These are phyloP conservation scores for Orientallactaga bullata DNA, from an alignment of 2,113 vertebrate species.

Conservation along the genomic window DNA sequence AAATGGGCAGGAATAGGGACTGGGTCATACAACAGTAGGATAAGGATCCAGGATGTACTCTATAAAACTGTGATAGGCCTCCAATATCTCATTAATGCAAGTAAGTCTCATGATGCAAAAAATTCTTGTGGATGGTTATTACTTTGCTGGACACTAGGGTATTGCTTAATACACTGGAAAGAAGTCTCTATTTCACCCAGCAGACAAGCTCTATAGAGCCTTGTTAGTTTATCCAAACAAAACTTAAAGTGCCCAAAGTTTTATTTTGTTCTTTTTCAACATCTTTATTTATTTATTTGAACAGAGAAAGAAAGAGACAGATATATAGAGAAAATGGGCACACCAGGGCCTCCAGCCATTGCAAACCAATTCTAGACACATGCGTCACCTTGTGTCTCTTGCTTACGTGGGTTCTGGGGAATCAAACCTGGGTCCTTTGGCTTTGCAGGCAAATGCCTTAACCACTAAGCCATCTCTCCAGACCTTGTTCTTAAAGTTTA, in stretches of 20 bases:
- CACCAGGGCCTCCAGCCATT: too few species aligned
- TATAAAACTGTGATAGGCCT: not conserved
- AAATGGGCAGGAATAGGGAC: not conserved
- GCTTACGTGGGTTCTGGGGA: too few species aligned
- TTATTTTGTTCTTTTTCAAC: not conserved
- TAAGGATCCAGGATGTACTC: not conserved
- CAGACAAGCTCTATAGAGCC: not conserved
- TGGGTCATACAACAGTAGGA: not conserved
- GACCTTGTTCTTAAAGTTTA: not conserved
- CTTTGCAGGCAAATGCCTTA: too few species aligned
- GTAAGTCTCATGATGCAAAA: not conserved
- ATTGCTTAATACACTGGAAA: not conserved
- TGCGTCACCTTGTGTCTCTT: too few species aligned
- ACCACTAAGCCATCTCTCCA: too few species aligned
- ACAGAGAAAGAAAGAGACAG: too few species aligned
- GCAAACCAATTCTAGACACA: too few species aligned
- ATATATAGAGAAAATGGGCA: too few species aligned
- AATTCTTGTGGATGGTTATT: not conserved
- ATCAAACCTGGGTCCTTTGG: too few species aligned
- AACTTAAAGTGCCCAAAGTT: conserved; percentile 1
- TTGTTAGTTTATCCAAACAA: not conserved
- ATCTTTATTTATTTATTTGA: too few species aligned
- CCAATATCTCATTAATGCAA: not conserved
- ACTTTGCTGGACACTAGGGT: not conserved
- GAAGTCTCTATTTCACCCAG: not conserved